Conservation (phyloP, 2,888 invertebrate species). For the Erebia palarica region DNA sequence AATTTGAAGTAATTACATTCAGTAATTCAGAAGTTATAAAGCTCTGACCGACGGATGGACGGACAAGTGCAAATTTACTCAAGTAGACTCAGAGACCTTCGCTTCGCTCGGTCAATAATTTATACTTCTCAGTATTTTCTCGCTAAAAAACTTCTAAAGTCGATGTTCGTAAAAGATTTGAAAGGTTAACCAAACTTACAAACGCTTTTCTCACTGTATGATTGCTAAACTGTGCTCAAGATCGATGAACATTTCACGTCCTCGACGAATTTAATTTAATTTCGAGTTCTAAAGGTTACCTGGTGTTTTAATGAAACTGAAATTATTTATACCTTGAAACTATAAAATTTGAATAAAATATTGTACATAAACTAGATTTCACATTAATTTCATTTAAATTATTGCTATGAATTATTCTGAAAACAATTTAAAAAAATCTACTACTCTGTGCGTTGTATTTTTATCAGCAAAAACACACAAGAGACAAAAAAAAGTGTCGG, state of each 20-base stretch:
- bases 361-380: background rate
- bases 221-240: conserved; percentile 16
- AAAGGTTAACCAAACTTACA: background rate
- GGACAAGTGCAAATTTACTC: no score
- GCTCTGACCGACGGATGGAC: no score
- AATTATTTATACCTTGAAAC: conserved; percentile 7
- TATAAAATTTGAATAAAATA: background rate
- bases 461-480: no score
- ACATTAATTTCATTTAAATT: background rate
- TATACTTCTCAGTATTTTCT: no score
- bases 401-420: background rate
- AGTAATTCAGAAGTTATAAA: no score
- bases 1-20: no score
- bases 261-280: conserved; percentile 31
- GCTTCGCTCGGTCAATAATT: no score
- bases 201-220: background rate
- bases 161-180: background rate
- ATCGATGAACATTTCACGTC: conserved; percentile 47
- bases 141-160: no score
- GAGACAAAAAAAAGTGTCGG: no score
- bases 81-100: no score
- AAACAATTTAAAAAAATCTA: background rate
- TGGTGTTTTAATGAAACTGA: conserved; percentile 23
- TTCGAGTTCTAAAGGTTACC: conserved; percentile 25
- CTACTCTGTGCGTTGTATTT: no score